Evolutionary conservation across 2,113 vertebrate genomes (phyloP).

Genomic region (Notothenia coriiceps): DNA sequence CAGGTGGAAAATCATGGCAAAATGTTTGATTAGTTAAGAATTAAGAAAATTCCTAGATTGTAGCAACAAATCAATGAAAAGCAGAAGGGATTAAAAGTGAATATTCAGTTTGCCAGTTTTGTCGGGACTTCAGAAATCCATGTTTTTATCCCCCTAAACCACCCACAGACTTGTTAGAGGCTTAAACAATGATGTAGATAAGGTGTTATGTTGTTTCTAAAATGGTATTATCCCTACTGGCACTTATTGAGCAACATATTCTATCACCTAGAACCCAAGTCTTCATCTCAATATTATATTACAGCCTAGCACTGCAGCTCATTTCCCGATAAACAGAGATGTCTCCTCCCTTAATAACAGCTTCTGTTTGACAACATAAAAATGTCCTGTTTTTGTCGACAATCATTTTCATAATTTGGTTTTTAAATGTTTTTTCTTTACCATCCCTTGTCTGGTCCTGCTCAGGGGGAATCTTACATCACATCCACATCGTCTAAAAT

Average conservation of each 20-base stretch:
- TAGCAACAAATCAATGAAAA: constrained; percentile 49
- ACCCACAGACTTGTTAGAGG: constrained; percentile 18
- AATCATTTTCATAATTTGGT: too few species aligned
- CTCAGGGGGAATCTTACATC: too few species aligned
- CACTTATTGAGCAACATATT: constrained; percentile 42
- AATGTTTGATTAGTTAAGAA: constrained; percentile 71
- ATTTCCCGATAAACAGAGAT: constrained; percentile 23
- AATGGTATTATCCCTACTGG: constrained; percentile 20
- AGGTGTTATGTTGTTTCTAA: constrained; percentile 28
- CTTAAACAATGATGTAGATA: constrained; percentile 40
- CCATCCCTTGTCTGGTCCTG: too few species aligned
- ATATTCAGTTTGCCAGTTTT: constrained; percentile 34
- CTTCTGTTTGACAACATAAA: constrained; percentile 16
- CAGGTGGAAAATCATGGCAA: constrained; percentile 58
- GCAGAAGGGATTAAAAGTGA: constrained; percentile 28
- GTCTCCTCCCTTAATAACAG: constrained; percentile 9
- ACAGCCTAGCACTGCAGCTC: constrained; percentile 65
- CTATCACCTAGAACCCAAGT: constrained; percentile 37
- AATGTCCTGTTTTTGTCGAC: neutral
- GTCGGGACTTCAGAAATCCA: constrained; percentile 50
- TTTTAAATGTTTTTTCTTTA: too few species aligned
- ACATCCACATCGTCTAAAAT: too few species aligned
- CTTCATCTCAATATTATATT: constrained; percentile 18
- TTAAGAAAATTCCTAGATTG: constrained; percentile 34
- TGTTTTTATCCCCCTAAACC: constrained; percentile 46